Evolutionary conservation across 37 sponge, comb jelly and placozoan species (phyloP).

Genomic region (Amphimedon queenslandica): DNA sequence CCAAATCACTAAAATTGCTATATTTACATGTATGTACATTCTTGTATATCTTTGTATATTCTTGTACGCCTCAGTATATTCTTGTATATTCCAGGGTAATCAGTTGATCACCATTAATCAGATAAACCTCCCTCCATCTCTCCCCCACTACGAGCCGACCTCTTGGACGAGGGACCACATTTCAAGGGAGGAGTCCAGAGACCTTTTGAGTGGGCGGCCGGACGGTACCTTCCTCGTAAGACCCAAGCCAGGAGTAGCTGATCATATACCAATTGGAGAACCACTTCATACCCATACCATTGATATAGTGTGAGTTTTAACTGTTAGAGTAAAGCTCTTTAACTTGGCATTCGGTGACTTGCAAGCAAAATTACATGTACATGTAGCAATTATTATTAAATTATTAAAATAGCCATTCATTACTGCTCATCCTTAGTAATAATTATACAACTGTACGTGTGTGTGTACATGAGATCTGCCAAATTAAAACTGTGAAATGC

Average conservation of each 20-base stretch:
- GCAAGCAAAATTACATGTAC: background rate
- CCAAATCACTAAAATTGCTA: too few relatives aligned
- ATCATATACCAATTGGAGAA: slow-evolving; percentile 10
- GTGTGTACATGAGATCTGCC: too few relatives aligned
- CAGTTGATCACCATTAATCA: slow-evolving; percentile 32
- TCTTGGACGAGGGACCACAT: slow-evolving; percentile 56
- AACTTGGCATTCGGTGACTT: background rate
- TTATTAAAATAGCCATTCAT: too few relatives aligned
- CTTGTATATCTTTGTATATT: too few relatives aligned
- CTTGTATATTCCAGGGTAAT: too few relatives aligned
- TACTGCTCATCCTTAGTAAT: too few relatives aligned
- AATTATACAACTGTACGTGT: too few relatives aligned
- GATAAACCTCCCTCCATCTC: slow-evolving; percentile 8
- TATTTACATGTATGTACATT: too few relatives aligned
- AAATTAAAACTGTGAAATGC: too few relatives aligned
- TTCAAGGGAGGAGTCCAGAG: slow-evolving; percentile 51
- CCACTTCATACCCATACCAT: slow-evolving; percentile 62
- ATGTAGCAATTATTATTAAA: background rate
- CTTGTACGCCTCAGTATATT: too few relatives aligned
- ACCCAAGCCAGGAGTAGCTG: slow-evolving; percentile 41
- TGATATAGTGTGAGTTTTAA: slow-evolving; percentile 68
- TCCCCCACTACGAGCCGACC: slow-evolving; percentile 48
- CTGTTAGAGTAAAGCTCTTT: background rate
- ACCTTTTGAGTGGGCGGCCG: slow-evolving; percentile 24
- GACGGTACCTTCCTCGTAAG: slow-evolving; percentile 78